A percentile compares a stretch with the other conserved stretches of the same genome.
phyloP scores from a whole-genome alignment of 2,113 vertebrate species.

The Thalassoma bifasciatum region DNA sequence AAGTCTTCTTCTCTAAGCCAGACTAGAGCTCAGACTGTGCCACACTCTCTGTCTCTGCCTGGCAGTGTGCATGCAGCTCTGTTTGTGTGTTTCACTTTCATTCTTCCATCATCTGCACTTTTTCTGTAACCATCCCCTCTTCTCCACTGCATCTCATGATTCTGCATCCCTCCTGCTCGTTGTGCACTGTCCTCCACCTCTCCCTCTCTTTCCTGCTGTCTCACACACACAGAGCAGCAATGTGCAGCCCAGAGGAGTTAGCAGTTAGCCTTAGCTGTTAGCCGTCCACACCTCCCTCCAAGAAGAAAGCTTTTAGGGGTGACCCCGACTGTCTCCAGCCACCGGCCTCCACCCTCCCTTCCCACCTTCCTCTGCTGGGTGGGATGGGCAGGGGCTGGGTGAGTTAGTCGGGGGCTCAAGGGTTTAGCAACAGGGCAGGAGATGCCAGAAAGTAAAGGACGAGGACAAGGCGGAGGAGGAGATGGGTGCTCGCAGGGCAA shows the following conservation, averaged over 20 bases:
- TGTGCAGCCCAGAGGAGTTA: slow-evolving; percentile 58
- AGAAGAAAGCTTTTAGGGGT: slow-evolving; percentile 43
- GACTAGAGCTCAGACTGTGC: slow-evolving; percentile 59
- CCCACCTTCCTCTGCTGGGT: slow-evolving; percentile 31
- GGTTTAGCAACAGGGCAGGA: slow-evolving; percentile 61
- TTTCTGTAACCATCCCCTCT: slow-evolving; percentile 4
- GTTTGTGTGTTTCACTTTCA: slow-evolving; percentile 18
- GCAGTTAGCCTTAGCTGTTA: slow-evolving; percentile 75
- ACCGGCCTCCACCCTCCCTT: slow-evolving; percentile 2
- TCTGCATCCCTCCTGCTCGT: slow-evolving; percentile 7
- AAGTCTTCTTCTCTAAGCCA: slow-evolving; percentile 74
- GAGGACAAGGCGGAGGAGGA: slow-evolving; percentile 46
- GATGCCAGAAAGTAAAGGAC: slow-evolving; percentile 66
- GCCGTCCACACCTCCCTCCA: slow-evolving; percentile 49
- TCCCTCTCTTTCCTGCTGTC: slow-evolving; percentile 15
- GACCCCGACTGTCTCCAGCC: slow-evolving; percentile 31
- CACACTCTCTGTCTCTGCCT: slow-evolving; percentile 28
- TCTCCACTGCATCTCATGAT: background rate
- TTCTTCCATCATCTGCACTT: slow-evolving; percentile 7
- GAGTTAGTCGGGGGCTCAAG: slow-evolving; percentile 74
- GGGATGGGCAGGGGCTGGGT: slow-evolving; percentile 67
- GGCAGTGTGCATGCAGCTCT: slow-evolving; percentile 80
- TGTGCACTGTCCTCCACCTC: background rate
- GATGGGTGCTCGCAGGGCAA: slow-evolving; percentile 76
- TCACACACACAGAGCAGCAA: slow-evolving; percentile 71